Evolutionary conservation across 2,888 invertebrate genomes (phyloP), one percentile per base, ranked within the genome.

Genomic region (Trissoscelio sp.): DNA sequence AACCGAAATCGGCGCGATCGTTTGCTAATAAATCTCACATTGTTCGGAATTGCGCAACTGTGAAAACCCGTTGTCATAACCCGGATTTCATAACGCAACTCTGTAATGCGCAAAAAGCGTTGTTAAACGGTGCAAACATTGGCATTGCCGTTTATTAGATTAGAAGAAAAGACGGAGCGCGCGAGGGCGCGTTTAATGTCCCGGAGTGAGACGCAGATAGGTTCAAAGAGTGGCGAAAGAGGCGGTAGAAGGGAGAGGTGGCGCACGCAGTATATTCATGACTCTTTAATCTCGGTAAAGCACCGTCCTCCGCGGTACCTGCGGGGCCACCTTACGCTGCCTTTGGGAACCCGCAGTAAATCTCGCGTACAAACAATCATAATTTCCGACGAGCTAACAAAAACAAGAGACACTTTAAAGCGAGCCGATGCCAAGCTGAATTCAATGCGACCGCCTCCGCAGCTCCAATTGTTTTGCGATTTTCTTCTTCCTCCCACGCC

Each of bases 311-410:
- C 60, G 37, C 80, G 75, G 62, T 77, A 78, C 57, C 77, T 69
- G 55, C 74, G 73, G 39, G 78, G 72, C 80, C 82, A 75, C 75
- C 79, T 79, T 78, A 58, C 57, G 28, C 57, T 46, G 79, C 80
- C 78, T 77, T 74, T 73, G 82, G 82, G 82, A 83, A 85, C 84
- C 86, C 80, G 87, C 87, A 86, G 89, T 90, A 90, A 89, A 90
- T 90, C 88, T 88, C 87, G 86, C 87, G 88, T 88, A 89, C 90
- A 89, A 91, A 91, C 89, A 91, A 90, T 91, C 90, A 89, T 91
- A 90, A 91, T 91, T 90, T 88, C 89, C 88, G 88, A 88, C 87
- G 88, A 89, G 88, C 87, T 86, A 88, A 89, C 89, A 87, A 87
- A 87, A 86, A 83, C 79, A 83, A 81, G 86, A 86, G 87, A 86